These are phyloP conservation scores for Drosophila incognita DNA, from an alignment of 2,888 invertebrate species.

Conservation along the genomic window DNA sequence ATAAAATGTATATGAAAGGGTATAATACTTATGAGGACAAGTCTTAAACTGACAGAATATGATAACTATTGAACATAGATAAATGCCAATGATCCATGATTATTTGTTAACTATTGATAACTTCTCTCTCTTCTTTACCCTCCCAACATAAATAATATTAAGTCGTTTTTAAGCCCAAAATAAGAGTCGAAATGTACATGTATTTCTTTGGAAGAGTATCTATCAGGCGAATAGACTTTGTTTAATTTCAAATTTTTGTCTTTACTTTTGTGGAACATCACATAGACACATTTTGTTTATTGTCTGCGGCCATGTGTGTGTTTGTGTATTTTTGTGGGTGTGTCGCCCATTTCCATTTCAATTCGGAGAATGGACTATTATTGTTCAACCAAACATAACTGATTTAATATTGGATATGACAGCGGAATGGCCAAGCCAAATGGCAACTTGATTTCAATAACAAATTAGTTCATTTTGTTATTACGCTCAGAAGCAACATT, in stretches of 20 bases:
- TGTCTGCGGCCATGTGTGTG: constrained; percentile 47
- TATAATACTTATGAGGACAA: background rate
- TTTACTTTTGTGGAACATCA: constrained; percentile 53
- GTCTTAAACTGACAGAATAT: background rate
- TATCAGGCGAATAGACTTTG: background rate
- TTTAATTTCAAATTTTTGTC: constrained; percentile 37
- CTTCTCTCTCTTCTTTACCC: background rate
- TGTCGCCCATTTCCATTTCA: background rate
- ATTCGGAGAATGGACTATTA: constrained; percentile 40
- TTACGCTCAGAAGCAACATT: constrained; percentile 49
- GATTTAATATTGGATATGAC: constrained; percentile 68
- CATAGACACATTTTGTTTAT: constrained; percentile 59
- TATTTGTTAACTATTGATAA: background rate
- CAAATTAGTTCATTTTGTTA: constrained; percentile 70
- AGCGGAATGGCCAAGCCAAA: constrained; percentile 43
- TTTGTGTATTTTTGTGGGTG: constrained; percentile 19
- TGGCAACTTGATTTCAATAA: constrained; percentile 66
- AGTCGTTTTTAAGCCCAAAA: background rate
- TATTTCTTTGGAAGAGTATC: constrained; percentile 3
- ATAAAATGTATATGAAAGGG: background rate
- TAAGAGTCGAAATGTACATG: background rate
- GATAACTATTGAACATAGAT: background rate
- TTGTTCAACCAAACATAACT: constrained; percentile 62
- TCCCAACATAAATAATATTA: background rate
- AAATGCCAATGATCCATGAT: background rate